Evolutionary conservation across 2,113 vertebrate genomes (phyloP).

Genomic region (Trogon melanurus): DNA sequence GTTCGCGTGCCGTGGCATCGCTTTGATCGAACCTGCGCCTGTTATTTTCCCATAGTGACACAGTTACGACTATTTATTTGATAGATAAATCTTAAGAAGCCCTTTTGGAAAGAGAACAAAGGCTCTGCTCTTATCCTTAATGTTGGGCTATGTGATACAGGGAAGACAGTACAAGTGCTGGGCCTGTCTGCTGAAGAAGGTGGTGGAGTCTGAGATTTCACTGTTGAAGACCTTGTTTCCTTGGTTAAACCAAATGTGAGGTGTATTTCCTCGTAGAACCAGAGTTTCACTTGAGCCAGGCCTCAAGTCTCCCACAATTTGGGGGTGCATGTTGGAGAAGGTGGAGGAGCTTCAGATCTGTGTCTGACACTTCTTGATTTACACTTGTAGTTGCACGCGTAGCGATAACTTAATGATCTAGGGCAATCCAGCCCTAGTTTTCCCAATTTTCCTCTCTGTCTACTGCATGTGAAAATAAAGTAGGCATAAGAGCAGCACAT

Average conservation of each 20-base stretch:
- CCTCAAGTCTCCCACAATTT: accelerated
- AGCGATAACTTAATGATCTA: neutral
- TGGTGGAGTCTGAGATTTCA: neutral
- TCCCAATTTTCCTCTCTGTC: neutral
- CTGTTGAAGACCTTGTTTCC: neutral
- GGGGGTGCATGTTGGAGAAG: neutral
- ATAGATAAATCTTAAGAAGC: neutral
- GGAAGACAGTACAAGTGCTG: neutral
- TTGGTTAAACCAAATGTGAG: neutral
- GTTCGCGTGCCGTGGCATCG: neutral
- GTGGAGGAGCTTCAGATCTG: neutral
- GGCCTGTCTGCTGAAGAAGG: neutral
- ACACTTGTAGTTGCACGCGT: neutral
- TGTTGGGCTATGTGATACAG: accelerated
- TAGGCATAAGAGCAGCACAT: neutral
- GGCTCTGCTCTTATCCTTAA: neutral
- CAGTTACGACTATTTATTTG: neutral
- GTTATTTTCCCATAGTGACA: neutral
- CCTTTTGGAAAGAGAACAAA: neutral
- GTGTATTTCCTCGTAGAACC: neutral
- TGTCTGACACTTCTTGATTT: neutral
- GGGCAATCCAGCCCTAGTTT: neutral
- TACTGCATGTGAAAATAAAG: neutral
- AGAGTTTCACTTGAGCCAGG: neutral
- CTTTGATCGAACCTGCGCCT: neutral